Conservation (phyloP, 2,113 vertebrate genomes). For the Pungitius pungitius region DNA sequence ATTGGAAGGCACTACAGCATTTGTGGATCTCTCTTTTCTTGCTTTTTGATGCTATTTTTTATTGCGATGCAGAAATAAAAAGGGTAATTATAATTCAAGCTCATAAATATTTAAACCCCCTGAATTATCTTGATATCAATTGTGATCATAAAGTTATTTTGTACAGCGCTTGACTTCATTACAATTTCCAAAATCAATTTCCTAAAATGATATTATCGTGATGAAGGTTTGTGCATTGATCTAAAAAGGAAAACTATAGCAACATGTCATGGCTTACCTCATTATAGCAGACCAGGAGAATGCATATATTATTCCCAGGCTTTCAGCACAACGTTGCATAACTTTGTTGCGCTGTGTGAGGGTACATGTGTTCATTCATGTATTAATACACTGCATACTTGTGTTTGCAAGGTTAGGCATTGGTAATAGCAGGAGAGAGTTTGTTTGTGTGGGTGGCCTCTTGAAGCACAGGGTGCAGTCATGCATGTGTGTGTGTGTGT, state of each 20-base stretch:
- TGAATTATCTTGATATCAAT: neutral
- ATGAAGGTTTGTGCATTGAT: neutral
- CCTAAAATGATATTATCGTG: neutral
- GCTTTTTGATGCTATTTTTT: neutral
- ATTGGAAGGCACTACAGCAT: too few species aligned
- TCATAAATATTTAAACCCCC: neutral
- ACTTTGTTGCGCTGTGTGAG: constrained; percentile 20
- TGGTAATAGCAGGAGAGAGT: neutral
- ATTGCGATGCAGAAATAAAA: neutral
- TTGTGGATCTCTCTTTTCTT: too few species aligned
- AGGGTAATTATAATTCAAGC: neutral
- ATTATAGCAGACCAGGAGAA: constrained; percentile 47
- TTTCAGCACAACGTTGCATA: too few species aligned
- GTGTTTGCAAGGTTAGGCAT: neutral
- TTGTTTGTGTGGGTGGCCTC: constrained; percentile 6
- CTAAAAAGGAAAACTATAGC: constrained; percentile 4
- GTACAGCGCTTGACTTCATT: neutral
- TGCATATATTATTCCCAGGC: too few species aligned
- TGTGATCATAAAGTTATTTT: neutral
- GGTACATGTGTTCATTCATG: constrained; percentile 22
- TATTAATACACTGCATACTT: constrained; percentile 2
- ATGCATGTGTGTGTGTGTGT: constrained; percentile 29
- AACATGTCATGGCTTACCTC: constrained; percentile 51
- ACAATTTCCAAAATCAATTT: neutral
- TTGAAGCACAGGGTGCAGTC: neutral